These are phyloP conservation scores for Aphidius ervi DNA, from an alignment of 1,140 invertebrate species.

Conservation along the genomic window DNA sequence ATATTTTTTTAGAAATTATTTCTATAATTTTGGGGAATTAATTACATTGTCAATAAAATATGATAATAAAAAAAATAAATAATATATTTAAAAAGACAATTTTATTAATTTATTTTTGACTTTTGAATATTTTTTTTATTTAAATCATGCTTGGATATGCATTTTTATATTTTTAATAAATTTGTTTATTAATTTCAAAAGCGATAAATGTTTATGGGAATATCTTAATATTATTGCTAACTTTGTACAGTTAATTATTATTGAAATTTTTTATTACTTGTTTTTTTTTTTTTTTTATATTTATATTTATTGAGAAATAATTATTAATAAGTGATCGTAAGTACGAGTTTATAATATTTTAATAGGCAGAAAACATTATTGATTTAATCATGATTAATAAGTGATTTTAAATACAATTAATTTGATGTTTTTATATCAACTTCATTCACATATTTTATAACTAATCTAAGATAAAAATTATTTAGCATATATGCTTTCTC, in stretches of 20 bases:
- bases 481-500: constrained; percentile 35
- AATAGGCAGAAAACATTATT: constrained; percentile 52
- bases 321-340: constrained; percentile 13
- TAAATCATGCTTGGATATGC: constrained; percentile 18
- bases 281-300: constrained; percentile 16
- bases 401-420: constrained; percentile 42
- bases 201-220: constrained; percentile 37
- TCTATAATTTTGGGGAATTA: no score
- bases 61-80: no score
- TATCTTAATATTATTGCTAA: constrained; percentile 49
- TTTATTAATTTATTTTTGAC: no score
- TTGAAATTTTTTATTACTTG: constrained; percentile 13
- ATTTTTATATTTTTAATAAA: constrained; percentile 9
- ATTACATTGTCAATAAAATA: no score
- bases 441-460: constrained; percentile 32
- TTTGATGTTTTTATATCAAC: constrained; percentile 28
- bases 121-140: no score
- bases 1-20: no score
- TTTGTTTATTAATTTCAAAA: constrained; percentile 11
- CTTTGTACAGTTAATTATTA: constrained; percentile 44
- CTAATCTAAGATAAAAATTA: constrained; percentile 54
- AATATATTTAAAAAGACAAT: no score
- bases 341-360: constrained; percentile 32
- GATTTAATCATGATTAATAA: constrained; percentile 42
- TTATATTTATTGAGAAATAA: neutral